A percentile compares a stretch with the other conserved stretches of the same genome.
Evolutionary conservation across 1,140 invertebrate genomes (phyloP).

Genomic region (Nasonia vitripennis): DNA sequence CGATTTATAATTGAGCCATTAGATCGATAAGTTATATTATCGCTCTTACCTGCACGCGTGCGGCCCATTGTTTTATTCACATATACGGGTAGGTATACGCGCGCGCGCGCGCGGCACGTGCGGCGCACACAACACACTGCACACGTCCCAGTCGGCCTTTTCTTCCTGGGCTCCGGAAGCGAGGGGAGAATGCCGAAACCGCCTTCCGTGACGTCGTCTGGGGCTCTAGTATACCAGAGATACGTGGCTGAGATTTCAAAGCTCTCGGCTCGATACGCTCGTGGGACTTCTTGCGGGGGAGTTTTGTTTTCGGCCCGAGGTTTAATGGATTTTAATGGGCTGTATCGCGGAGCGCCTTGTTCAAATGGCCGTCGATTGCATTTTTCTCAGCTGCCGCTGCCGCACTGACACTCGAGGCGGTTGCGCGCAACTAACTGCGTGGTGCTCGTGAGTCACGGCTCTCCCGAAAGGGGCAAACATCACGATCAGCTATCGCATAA

Average conservation of each 20-base stretch:
- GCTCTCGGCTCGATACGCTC: not conserved
- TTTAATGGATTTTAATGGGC: not conserved
- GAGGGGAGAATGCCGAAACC: constrained; percentile 18
- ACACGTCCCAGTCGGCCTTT: not conserved
- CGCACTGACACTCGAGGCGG: too few species aligned
- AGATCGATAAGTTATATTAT: constrained; percentile 54
- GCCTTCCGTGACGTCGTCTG: constrained; percentile 15
- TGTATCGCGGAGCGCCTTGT: not conserved
- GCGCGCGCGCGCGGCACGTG: constrained; percentile 5
- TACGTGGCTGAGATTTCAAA: constrained; percentile 1
- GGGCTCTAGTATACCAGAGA: not conserved
- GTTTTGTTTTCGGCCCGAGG: not conserved
- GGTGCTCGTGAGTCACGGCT: not conserved
- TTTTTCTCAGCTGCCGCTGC: too few species aligned
- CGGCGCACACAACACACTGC: not conserved
- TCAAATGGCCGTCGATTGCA: too few species aligned
- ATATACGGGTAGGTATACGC: not conserved
- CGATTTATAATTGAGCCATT: constrained; percentile 50
- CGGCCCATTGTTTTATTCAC: not conserved
- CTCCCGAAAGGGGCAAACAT: not conserved
- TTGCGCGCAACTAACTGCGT: not conserved
- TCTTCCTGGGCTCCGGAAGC: constrained; percentile 23
- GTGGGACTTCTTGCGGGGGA: not conserved
- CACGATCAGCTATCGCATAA: not conserved
- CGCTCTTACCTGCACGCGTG: not conserved